These are phyloP conservation scores for Heliconius hewitsoni DNA, from an alignment of 1,140 invertebrate species.

Conservation along the genomic window DNA sequence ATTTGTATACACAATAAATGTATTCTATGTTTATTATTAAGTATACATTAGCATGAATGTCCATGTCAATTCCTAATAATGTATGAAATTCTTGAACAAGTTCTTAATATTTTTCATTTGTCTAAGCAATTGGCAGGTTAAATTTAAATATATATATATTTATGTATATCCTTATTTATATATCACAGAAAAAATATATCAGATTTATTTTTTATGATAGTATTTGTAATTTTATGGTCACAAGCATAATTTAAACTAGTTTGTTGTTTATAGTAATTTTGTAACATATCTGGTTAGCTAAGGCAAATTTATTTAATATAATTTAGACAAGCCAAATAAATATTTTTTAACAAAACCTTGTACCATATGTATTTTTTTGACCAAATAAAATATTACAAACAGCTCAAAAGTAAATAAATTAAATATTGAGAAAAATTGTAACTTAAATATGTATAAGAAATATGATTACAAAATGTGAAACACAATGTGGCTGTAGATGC, in stretches of 20 bases:
- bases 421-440: not conserved
- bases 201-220: not conserved
- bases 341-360: not conserved
- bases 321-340: not conserved
- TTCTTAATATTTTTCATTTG: not conserved
- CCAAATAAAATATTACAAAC: not conserved
- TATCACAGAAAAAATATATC: not conserved
- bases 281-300: not conserved
- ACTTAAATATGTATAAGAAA: not conserved
- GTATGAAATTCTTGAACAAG: not conserved
- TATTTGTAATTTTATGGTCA: slow-evolving; percentile 3
- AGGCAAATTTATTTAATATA: not conserved
- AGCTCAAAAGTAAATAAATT: not conserved
- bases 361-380: not conserved
- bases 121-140: not conserved
- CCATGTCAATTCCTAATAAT: not conserved
- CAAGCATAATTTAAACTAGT: not conserved
- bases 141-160: not conserved
- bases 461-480: too few relatives aligned
- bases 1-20: not conserved
- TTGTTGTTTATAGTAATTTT: not conserved
- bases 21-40: slow-evolving; percentile 1
- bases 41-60: not conserved
- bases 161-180: not conserved
- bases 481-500: slow-evolving; percentile 2